These are phyloP conservation scores for Drosophila setifemur DNA, from an alignment of 1,140 invertebrate genomes.

Conservation along the genomic window DNA sequence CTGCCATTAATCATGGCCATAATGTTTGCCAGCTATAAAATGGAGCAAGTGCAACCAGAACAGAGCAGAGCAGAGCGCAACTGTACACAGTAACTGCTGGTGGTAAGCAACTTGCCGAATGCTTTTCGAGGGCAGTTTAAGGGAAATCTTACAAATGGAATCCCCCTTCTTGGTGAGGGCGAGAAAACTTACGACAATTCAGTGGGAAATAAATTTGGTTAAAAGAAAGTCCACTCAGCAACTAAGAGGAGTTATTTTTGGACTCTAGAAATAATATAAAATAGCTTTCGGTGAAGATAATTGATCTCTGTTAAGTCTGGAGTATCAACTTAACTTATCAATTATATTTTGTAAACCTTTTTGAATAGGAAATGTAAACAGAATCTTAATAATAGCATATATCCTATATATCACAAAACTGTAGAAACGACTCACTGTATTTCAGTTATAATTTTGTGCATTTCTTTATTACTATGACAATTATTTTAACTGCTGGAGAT, in stretches of 20 bases:
- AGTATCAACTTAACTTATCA: too few species aligned
- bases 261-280: too few species aligned
- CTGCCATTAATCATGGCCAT: conserved; percentile 80
- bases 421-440: conserved; percentile 5
- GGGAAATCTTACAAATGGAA: background rate
- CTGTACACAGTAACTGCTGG: conserved; percentile 18
- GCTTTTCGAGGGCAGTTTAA: conserved; percentile 21
- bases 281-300: too few species aligned
- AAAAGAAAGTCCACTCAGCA: background rate
- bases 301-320: too few species aligned
- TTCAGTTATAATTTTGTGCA: conserved; percentile 67
- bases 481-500: conserved; percentile 80
- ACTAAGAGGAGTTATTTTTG: too few species aligned
- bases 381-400: too few species aligned
- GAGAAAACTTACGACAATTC: too few species aligned
- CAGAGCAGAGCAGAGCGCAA: conserved; percentile 12
- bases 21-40: conserved; percentile 79
- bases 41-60: conserved; percentile 59
- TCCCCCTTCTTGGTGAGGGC: too few species aligned
- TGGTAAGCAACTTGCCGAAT: conserved; percentile 17
- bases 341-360: too few species aligned
- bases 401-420: too few species aligned
- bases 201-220: background rate
- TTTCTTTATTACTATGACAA: conserved; percentile 79
- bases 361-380: too few species aligned